Evolutionary conservation across 2,888 invertebrate species (phyloP).

Genomic region (Polyommatus iphigenia): DNA sequence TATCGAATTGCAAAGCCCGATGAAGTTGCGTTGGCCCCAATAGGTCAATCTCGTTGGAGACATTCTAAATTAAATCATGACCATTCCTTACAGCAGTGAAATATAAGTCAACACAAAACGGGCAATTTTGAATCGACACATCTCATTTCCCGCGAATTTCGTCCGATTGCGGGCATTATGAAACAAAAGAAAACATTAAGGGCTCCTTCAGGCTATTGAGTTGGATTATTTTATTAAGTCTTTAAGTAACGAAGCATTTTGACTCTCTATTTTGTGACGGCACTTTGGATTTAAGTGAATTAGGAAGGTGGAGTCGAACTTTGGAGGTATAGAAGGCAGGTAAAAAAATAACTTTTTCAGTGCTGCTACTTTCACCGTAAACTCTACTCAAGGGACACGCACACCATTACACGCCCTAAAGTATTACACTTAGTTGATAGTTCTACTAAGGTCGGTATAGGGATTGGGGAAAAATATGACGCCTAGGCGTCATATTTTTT

Average conservation of each 20-base stretch:
- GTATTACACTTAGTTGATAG: too few species aligned
- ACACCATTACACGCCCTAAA: too few species aligned
- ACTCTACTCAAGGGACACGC: too few species aligned
- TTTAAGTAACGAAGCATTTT: background rate
- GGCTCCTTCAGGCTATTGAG: conserved; percentile 13
- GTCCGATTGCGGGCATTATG: conserved; percentile 32
- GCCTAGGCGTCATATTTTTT: too few species aligned
- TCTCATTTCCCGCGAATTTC: conserved; percentile 35
- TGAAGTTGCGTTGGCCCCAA: background rate
- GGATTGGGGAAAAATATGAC: too few species aligned
- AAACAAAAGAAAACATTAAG: conserved; percentile 28
- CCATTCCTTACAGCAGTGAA: background rate
- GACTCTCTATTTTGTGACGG: background rate
- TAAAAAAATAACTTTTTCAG: too few species aligned
- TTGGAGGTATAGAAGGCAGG: background rate
- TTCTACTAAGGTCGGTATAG: too few species aligned
- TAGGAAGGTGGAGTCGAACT: background rate
- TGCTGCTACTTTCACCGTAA: too few species aligned
- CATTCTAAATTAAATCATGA: background rate
- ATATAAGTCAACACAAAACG: conserved; percentile 34
- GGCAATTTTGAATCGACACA: conserved; percentile 34
- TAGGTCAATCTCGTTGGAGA: background rate
- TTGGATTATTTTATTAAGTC: conserved; percentile 20
- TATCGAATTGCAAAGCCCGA: background rate
- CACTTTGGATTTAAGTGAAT: background rate